Conservation (phyloP, 2,113 vertebrate genomes). For the Phaetusa simplex region DNA sequence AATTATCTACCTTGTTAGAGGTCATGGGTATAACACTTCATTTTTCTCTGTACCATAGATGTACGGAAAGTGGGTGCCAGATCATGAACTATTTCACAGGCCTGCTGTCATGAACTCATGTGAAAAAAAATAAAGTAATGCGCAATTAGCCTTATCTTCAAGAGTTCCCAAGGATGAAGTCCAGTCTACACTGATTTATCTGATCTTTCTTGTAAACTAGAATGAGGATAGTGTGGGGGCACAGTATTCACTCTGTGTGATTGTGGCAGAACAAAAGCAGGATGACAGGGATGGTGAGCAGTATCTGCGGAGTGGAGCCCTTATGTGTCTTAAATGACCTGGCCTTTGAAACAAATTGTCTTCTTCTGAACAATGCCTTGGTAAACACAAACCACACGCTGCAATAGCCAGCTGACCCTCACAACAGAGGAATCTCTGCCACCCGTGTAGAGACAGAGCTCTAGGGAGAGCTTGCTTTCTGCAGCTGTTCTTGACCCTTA, state of each 20-base stretch:
- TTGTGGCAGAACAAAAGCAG: background rate
- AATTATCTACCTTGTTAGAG: slow-evolving; percentile 63
- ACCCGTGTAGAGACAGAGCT: background rate
- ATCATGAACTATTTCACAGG: slow-evolving; percentile 50
- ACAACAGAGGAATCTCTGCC: background rate
- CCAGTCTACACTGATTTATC: slow-evolving; percentile 30
- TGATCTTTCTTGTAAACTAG: slow-evolving; percentile 9
- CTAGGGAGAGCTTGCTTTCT: background rate
- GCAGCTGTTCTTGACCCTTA: background rate
- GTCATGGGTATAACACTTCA: slow-evolving; percentile 60
- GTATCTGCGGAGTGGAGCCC: background rate
- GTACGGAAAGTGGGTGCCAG: background rate
- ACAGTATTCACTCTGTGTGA: background rate
- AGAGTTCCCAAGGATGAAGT: slow-evolving; percentile 24
- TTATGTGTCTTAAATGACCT: background rate
- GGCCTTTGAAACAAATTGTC: background rate
- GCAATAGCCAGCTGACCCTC: background rate
- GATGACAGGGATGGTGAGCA: background rate
- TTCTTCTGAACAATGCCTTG: background rate
- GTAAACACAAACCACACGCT: background rate
- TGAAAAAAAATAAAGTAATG: background rate
- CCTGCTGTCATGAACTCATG: slow-evolving; percentile 31
- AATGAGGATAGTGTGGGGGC: background rate
- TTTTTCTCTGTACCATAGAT: slow-evolving; percentile 50
- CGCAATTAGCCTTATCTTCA: slow-evolving; percentile 54